phyloP scores from a whole-genome alignment of 2,888 invertebrate species.

The Orchesella flavescens region DNA sequence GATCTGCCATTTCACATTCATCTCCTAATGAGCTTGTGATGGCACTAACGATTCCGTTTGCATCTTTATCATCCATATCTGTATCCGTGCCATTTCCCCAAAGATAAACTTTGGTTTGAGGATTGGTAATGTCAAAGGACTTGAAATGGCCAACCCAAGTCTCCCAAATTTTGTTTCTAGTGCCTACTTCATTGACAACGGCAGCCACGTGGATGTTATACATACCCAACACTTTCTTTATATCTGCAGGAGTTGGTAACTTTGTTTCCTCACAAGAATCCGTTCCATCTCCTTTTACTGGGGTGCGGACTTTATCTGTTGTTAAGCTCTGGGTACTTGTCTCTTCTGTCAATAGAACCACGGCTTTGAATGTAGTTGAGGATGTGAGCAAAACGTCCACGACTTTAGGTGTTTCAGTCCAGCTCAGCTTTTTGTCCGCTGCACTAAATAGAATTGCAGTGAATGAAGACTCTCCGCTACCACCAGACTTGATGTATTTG shows the following conservation, averaged over 20 bases:
- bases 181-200: neutral
- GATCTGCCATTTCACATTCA: slow-evolving; percentile 6
- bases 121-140: neutral
- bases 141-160: neutral
- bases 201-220: neutral
- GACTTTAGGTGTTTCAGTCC: neutral
- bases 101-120: neutral
- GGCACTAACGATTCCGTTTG: neutral
- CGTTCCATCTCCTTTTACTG: neutral
- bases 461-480: neutral
- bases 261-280: neutral
- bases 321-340: neutral
- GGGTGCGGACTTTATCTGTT: neutral
- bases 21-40: neutral
- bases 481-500: neutral
- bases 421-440: neutral
- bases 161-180: neutral
- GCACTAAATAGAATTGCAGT: neutral
- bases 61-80: neutral
- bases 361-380: neutral
- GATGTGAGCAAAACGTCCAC: neutral
- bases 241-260: neutral
- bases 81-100: neutral
- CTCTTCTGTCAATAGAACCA: neutral
- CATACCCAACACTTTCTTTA: neutral